Base-by-base conservation (phyloP, 2,888 invertebrate genomes). In the Calameuta idolon region DNA sequence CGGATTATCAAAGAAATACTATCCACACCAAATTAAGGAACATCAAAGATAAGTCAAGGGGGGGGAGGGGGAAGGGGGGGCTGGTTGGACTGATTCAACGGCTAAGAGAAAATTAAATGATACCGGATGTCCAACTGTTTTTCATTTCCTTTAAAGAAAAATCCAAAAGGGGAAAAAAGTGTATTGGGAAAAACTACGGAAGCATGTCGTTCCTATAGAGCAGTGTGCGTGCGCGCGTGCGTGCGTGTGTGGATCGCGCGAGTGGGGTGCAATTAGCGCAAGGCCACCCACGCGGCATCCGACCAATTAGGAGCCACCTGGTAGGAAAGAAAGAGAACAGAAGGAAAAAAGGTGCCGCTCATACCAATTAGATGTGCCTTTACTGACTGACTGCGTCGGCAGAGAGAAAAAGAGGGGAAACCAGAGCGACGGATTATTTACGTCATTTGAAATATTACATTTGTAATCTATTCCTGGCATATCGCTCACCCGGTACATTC, bases 251-350 rank as follows among this genome's bases (percentile, higher is more conserved):
- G 40, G 40, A 73, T 40, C 40, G 76, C 73, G 31, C 33, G 78
- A 68, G 55, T 30, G 69, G 74, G 75, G 74, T 69, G 71, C 75
- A 76, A 79, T 76, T 81, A 82, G 78, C 76, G 80, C 33, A 40
- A 78, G 85, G 81, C 83, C 84, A 85, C 83, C 84, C 83, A 79
- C 82, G 84, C 83, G 82, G 78, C 76, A 79, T 81, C 34, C 80
- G 76, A 83, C 85, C 84, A 87, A 87, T 88, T 88, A 87, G 82
- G 81, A 79, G 75, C 80, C 81, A 84, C 78, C 84, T 81, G 81
- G 77, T 68, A 33, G 81, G 76, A 87, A 85, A 83, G 69, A 31
- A 30, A 30, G 12, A 87, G 40, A 40, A 40, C 15, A 40, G 40
- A 15, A 37, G 40, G 15, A 5, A 15, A 40, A 40, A 40, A 40